Conservation (phyloP, 2,888 invertebrate species). For the Dicranocentrus wangi region DNA sequence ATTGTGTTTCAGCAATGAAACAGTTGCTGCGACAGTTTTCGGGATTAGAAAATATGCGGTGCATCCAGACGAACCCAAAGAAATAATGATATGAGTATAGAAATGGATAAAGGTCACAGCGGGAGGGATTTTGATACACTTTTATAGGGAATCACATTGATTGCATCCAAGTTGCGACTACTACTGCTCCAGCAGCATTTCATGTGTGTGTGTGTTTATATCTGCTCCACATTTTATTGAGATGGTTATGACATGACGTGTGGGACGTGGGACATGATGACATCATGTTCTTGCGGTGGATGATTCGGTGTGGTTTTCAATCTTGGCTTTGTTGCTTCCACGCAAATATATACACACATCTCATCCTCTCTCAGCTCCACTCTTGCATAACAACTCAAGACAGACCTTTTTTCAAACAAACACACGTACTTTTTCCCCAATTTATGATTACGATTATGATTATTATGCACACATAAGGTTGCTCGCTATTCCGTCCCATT, state of each 20-base stretch:
- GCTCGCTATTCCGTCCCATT: too few relatives aligned
- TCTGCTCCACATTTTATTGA: slow-evolving; percentile 58
- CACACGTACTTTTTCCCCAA: slow-evolving; percentile 35
- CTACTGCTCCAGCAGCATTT: too few relatives aligned
- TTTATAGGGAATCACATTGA: slow-evolving; percentile 50
- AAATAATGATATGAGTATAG: slow-evolving; percentile 15
- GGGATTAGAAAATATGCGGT: slow-evolving; percentile 5
- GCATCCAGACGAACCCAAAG: background rate
- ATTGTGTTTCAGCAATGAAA: slow-evolving; percentile 26
- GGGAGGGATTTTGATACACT: slow-evolving; percentile 58
- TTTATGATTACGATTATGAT: slow-evolving; percentile 64
- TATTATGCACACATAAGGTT: slow-evolving; percentile 45
- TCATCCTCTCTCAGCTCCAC: background rate
- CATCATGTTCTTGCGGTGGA: slow-evolving; percentile 45
- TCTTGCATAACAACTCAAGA: background rate
- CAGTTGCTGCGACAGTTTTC: slow-evolving; percentile 28
- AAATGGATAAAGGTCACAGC: slow-evolving; percentile 65
- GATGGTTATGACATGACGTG: slow-evolving; percentile 34
- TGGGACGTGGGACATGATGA: slow-evolving; percentile 45
- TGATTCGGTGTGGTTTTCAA: slow-evolving; percentile 49
- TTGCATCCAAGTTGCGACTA: slow-evolving; percentile 35
- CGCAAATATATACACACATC: background rate
- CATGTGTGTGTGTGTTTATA: too few relatives aligned
- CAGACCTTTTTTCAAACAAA: slow-evolving; percentile 23
- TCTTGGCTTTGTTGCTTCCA: background rate